Percentiles rank a stretch among this genome's conserved stretches.
phyloP scores from a whole-genome alignment of 2,888 invertebrate species.

The Amaurobius ferox region DNA sequence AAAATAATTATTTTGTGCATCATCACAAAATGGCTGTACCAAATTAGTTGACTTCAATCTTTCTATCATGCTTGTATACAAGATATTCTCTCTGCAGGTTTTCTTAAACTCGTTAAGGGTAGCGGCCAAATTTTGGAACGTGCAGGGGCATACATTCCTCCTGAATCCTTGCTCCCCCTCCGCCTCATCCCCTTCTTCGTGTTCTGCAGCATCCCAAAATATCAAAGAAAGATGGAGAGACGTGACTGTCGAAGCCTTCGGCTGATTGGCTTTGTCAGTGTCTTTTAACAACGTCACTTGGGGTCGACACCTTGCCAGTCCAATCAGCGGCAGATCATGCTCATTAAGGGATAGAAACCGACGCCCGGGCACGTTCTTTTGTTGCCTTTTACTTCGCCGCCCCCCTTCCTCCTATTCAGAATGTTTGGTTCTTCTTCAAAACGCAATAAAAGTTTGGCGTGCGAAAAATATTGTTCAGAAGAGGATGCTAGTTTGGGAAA shows the following conservation, averaged over 20 bases:
- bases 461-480: neutral
- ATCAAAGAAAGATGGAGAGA: constrained; percentile 35
- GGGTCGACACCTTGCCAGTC: constrained; percentile 59
- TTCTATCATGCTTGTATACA: too few relatives aligned
- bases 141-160: constrained; percentile 51
- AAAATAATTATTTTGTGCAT: neutral
- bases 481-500: too few relatives aligned
- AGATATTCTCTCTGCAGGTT: constrained; percentile 17
- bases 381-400: neutral
- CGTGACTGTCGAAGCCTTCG: constrained; percentile 39
- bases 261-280: constrained; percentile 68
- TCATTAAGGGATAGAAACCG: constrained; percentile 46
- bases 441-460: neutral
- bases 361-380: constrained; percentile 27
- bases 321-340: constrained; percentile 58
- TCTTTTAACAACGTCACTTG: constrained; percentile 68
- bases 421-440: constrained; percentile 14
- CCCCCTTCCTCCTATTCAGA: neutral
- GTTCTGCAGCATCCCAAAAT: constrained; percentile 14
- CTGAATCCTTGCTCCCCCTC: constrained; percentile 8
- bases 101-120: constrained; percentile 36
- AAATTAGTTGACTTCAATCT: constrained; percentile 7
- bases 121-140: constrained; percentile 12
- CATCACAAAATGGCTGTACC: neutral
- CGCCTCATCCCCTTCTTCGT: neutral